These are phyloP conservation scores for Cosmorhoe ocellata DNA, from an alignment of 2,888 invertebrate genomes.

Conservation along the genomic window DNA sequence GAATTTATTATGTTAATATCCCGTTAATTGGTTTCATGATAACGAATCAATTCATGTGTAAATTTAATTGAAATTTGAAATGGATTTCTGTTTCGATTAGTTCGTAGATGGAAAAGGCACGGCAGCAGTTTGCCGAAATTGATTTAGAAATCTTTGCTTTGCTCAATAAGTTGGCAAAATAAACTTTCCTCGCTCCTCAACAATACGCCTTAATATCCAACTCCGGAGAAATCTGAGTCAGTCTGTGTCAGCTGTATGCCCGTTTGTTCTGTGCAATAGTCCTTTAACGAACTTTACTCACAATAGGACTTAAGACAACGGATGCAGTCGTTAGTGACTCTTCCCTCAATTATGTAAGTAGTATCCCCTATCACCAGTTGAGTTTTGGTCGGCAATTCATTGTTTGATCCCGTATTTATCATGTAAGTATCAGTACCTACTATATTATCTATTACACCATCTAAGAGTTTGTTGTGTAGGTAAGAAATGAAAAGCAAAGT, in stretches of 20 bases:
- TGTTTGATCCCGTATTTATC: no score
- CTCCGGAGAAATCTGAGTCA: background rate
- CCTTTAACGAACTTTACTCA: slow-evolving; percentile 22
- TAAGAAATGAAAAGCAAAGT: slow-evolving; percentile 17
- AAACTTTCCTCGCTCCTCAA: background rate
- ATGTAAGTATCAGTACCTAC: no score
- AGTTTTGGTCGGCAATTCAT: no score
- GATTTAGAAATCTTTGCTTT: background rate
- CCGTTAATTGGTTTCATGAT: slow-evolving; percentile 14
- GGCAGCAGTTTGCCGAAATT: no score
- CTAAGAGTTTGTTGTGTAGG: background rate
- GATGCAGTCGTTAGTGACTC: slow-evolving; percentile 72
- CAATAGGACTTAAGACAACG: slow-evolving; percentile 52
- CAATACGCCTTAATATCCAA: background rate
- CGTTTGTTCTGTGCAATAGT: background rate
- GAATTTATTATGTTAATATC: slow-evolving; percentile 1
- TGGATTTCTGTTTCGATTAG: no score
- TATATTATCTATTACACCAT: no score
- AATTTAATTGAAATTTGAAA: background rate
- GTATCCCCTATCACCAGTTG: no score
- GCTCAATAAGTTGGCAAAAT: background rate
- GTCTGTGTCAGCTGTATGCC: background rate
- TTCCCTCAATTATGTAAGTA: slow-evolving; percentile 62
- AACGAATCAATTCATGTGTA: slow-evolving; percentile 15
- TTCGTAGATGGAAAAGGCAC: no score